phyloP scores from a whole-genome alignment of 2,797 vertebrate species.

The Pachyuromys duprasi region DNA sequence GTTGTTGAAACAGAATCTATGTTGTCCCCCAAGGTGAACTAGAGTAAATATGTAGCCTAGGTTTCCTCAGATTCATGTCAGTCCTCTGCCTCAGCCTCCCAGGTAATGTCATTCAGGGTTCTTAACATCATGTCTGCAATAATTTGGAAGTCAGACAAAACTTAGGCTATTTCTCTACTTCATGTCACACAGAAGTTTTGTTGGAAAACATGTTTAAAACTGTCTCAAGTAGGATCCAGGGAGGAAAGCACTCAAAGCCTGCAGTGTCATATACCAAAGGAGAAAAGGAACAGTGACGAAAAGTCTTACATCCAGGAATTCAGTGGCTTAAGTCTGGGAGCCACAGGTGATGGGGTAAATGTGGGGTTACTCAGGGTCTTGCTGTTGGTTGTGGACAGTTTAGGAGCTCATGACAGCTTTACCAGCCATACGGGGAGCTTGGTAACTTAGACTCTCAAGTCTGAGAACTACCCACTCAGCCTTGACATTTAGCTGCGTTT shows the following conservation, averaged over 20 bases:
- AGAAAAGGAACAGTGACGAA: background rate
- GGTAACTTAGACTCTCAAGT: constrained; percentile 11
- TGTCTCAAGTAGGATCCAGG: background rate
- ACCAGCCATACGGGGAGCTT: background rate
- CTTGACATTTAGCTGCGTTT: background rate
- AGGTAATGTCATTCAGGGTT: background rate
- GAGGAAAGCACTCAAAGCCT: background rate
- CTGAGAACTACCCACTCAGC: background rate
- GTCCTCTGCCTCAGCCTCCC: background rate
- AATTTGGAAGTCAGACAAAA: constrained; percentile 29
- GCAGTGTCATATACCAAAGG: background rate
- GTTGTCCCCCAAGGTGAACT: background rate
- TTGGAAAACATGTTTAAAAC: constrained; percentile 58
- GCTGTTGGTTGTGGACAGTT: background rate
- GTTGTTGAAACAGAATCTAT: background rate
- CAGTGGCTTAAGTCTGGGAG: background rate
- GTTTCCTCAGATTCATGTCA: background rate
- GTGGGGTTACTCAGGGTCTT: background rate
- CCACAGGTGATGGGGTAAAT: background rate
- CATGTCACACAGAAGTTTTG: background rate
- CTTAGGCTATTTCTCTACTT: constrained; percentile 6
- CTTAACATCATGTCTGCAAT: background rate
- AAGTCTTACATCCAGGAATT: background rate
- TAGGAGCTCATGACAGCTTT: constrained; percentile 18
- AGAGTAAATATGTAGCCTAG: background rate